phyloP scores from a whole-genome alignment of 2,797 vertebrate species.

The Microctenopoma steveboyesi region DNA sequence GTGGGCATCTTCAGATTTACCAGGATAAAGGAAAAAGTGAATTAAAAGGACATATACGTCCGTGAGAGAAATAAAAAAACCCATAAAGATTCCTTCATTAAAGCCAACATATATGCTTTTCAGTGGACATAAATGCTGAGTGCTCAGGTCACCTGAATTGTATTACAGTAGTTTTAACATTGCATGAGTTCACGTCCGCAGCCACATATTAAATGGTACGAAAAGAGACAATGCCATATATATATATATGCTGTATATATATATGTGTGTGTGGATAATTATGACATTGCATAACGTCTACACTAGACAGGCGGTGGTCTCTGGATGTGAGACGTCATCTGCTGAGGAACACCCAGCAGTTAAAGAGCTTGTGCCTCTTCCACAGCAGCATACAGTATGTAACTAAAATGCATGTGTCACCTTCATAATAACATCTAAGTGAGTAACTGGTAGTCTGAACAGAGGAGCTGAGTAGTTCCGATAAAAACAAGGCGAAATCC shows the following conservation, averaged over 20 bases:
- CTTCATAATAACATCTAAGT: conserved; percentile 53
- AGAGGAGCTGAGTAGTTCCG: conserved; percentile 63
- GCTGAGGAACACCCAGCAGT: conserved; percentile 56
- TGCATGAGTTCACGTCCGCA: conserved; percentile 65
- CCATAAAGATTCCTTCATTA: conserved; percentile 59
- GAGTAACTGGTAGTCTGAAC: conserved; percentile 57
- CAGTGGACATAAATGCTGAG: conserved; percentile 49
- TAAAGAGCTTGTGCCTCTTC: conserved; percentile 71
- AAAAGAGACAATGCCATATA: conserved; percentile 47
- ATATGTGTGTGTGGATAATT: conserved; percentile 39
- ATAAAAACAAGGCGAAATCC: conserved; percentile 76
- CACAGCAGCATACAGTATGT: conserved; percentile 66
- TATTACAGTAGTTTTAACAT: conserved; percentile 73
- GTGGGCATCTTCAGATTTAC: conserved; percentile 17
- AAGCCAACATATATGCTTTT: conserved; percentile 52
- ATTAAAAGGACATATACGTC: conserved; percentile 8
- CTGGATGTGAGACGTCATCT: conserved; percentile 38
- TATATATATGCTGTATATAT: conserved; percentile 9
- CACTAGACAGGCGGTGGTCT: conserved; percentile 59
- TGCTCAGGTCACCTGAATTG: conserved; percentile 69
- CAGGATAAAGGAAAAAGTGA: conserved; percentile 17
- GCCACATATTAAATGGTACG: conserved; percentile 57
- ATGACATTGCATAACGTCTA: conserved; percentile 74
- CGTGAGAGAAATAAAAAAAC: conserved; percentile 22
- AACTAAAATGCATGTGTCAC: conserved; percentile 57